A percentile compares a stretch with the other conserved stretches of the same genome.
These are phyloP conservation scores for Larimichthys crocea DNA, from an alignment of 2,113 vertebrate species.

Conservation along the genomic window DNA sequence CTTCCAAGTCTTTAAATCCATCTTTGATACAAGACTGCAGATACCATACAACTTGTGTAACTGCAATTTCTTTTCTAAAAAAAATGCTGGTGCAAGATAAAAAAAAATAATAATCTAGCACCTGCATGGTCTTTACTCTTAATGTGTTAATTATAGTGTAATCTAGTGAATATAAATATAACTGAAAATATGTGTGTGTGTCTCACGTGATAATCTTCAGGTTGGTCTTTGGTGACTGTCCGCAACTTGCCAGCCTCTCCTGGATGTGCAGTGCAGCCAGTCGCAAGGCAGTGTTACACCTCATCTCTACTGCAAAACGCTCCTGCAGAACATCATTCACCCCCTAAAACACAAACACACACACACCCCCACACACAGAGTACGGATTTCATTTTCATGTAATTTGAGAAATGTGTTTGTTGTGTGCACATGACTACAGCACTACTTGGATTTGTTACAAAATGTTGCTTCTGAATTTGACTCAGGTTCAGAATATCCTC, in stretches of 20 bases:
- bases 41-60: neutral
- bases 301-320: slow-evolving; percentile 96
- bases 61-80: neutral
- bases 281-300: slow-evolving; percentile 91
- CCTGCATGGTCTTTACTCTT: no score
- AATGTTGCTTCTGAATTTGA: neutral
- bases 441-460: neutral
- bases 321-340: slow-evolving; percentile 97
- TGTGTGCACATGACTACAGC: neutral
- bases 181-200: neutral
- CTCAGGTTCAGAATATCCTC: neutral
- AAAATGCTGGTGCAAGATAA: no score
- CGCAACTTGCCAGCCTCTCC: slow-evolving; percentile 90
- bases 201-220: slow-evolving; percentile 95
- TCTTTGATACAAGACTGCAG: neutral
- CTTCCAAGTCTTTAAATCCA: neutral
- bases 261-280: slow-evolving; percentile 95
- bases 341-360: slow-evolving; percentile 83
- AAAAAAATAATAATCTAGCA: no score
- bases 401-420: neutral
- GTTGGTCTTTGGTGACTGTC: slow-evolving; percentile 92
- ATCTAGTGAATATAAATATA: neutral
- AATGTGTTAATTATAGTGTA: neutral
- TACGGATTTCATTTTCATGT: no score
- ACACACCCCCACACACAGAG: neutral